These are phyloP conservation scores for Drosophila lutescens DNA, from an alignment of 2,888 invertebrate species.

Conservation along the genomic window DNA sequence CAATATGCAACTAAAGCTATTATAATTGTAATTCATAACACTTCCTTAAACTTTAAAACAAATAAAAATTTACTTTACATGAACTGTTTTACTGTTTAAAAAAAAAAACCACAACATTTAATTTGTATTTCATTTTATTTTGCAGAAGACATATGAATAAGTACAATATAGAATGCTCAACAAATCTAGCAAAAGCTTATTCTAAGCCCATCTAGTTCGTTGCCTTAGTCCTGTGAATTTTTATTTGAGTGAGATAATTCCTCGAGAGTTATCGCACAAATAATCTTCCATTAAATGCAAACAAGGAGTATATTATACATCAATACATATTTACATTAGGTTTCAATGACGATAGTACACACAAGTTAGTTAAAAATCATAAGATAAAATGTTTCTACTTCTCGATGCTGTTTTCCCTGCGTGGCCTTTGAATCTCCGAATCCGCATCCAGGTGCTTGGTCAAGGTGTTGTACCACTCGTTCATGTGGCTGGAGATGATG, in stretches of 20 bases:
- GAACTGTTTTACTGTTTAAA: background rate
- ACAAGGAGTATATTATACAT: constrained; percentile 39
- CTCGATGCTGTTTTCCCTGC: constrained; percentile 45
- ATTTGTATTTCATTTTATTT: background rate
- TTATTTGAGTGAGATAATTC: constrained; percentile 25
- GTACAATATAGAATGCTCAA: background rate
- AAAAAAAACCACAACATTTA: background rate
- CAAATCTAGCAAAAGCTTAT: constrained; percentile 23
- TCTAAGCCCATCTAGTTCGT: constrained; percentile 17
- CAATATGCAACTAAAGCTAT: no score
- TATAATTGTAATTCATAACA: no score
- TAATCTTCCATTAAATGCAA: constrained; percentile 8
- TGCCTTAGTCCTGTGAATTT: background rate
- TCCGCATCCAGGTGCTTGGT: constrained; percentile 60
- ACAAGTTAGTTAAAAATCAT: background rate
- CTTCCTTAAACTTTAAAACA: no score
- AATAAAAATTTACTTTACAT: no score
- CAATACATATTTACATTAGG: constrained; percentile 68
- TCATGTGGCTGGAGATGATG: constrained; percentile 77
- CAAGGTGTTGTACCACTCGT: constrained; percentile 81
- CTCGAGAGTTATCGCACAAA: constrained; percentile 13
- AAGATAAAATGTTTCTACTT: constrained; percentile 7
- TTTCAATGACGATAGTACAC: background rate
- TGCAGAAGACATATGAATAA: background rate
- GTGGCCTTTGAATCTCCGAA: background rate